Evolutionary conservation across 2,797 vertebrate genomes (phyloP), one percentile per base, ranked within the genome.

Genomic region (Characodon lateralis): DNA sequence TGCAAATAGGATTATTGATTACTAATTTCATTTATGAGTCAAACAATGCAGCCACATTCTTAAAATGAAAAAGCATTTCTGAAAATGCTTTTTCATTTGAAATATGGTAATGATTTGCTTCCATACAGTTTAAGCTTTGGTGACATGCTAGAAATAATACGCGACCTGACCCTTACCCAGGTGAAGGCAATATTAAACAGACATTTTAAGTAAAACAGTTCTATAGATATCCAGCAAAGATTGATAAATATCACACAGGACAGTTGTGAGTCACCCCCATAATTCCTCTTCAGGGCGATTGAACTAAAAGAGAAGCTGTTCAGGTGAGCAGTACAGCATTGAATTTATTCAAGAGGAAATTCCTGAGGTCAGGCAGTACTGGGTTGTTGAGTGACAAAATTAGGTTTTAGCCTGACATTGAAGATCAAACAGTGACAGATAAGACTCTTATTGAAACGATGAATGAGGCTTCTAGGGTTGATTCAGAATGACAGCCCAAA

Each of bases 291-390:
- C 31, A 31, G 31, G 31, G 31, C 31, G 31, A 31, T 31, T 31
- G 43, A 9, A 43, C 43, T 43, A 43, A 43, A 43, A 43, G 1
- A 43, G 9, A 43, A 6, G 43, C 6, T 43, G 43, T 43, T 43
- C 43, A 43, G 9, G 43, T 43, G 43, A 43, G 9, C 43, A 43
- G 6, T 43, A 6, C 43, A 43, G 43, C 9, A 43, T 9, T 43
- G 43, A 9, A 43, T 43, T 43, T 43, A 43, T 43, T 6, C 6
- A 43, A 31, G 43, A 43, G 6, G 6, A 84, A 76, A 48, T 90
- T 86, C 16, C 48, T 88, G 13, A 39, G 78, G 28, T 73, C 69
- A 26, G 58, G 85, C 0, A 73, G 78, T 31, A 31, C 31, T 31
- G 31, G 31, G 31, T 31, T 31, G 2, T 22, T 78, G 1, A 89